Percentiles rank a stretch among this genome's conserved stretches.
Evolutionary conservation across 1,140 invertebrate species (phyloP).

Genomic region (Caerostris darwini): DNA sequence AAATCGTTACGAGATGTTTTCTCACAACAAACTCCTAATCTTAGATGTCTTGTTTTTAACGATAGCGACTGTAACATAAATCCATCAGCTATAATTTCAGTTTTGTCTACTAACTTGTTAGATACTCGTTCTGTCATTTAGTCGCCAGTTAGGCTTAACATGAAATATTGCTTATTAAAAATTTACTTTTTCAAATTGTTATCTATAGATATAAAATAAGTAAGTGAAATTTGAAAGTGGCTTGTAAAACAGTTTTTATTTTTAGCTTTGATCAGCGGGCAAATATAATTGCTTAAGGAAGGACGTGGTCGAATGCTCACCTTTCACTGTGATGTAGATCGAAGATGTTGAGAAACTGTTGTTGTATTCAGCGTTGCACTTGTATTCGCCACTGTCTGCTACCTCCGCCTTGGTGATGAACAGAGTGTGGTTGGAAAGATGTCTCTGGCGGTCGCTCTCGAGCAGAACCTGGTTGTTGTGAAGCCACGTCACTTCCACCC

Average conservation of each 20-base stretch:
- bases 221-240: background rate
- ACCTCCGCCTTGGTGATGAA: conserved; percentile 85
- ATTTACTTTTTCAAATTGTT: background rate
- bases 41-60: too few species aligned
- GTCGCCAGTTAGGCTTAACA: too few species aligned
- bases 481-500: conserved; percentile 60
- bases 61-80: too few species aligned
- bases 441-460: conserved; percentile 45
- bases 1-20: too few species aligned
- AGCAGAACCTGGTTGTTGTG: conserved; percentile 12
- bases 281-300: too few species aligned
- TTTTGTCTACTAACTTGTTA: too few species aligned
- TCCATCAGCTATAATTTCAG: too few species aligned
- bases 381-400: conserved; percentile 89
- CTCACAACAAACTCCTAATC: too few species aligned
- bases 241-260: background rate
- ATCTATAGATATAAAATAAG: background rate
- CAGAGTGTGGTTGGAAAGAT: conserved; percentile 85
- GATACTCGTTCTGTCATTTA: too few species aligned
- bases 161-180: too few species aligned
- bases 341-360: conserved; percentile 86
- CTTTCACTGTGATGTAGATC: conserved; percentile 71
- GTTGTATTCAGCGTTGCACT: conserved; percentile 89
- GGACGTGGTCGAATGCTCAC: background rate
- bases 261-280: too few species aligned